Evolutionary conservation across 1,140 invertebrate species (phyloP), one percentile per base, ranked within the genome.

Genomic region (Olivierus martensii): DNA sequence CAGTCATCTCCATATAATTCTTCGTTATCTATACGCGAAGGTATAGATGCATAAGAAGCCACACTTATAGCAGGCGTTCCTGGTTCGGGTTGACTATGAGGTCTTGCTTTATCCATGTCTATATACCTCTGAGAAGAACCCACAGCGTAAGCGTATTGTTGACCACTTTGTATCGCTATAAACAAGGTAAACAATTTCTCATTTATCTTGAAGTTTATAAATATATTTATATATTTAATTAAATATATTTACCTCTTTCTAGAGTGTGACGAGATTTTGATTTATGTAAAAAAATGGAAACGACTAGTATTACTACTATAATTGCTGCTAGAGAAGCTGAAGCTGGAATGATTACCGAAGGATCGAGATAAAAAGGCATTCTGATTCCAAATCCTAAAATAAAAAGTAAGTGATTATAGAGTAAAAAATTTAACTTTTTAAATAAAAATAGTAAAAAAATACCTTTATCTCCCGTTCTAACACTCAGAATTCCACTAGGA

Each of bases 11-110:
- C 52, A 45, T 57, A 57, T 21, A 57, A 18, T 5, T 57, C 55
- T 4, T 57, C 55, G 15, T 53, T 47, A 38, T 57, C 55, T 15
- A 57, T 57, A 17, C 55, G 46, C 3, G 55, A 53, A 21, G 55
- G 55, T 9, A 57, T 57, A 15, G 55, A 57, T n/a, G 55, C 55
- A 35, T 57, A 57, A 5, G 55, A 57, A 15, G 55, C 51, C 1
- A 57, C 47, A 15, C 51, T 53, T n/a, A 53, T 51, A 0, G 55
- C 51, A 0, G 51, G 55, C 14, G 55, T 53, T 2, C 55, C 55
- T 10, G 51, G 55, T 21, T 53, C 55, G 2, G 49, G 50, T 18
- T 53, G 51, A 15, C 52, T 53, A 36, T 47, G 51, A 7, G 51
- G 51, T 11, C 51, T 10, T 5, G 46, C 50, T 28, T 53, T 57